Base-by-base conservation (phyloP, 92 coral and sea anemone genomes). In the Paragorgia papillata region DNA sequence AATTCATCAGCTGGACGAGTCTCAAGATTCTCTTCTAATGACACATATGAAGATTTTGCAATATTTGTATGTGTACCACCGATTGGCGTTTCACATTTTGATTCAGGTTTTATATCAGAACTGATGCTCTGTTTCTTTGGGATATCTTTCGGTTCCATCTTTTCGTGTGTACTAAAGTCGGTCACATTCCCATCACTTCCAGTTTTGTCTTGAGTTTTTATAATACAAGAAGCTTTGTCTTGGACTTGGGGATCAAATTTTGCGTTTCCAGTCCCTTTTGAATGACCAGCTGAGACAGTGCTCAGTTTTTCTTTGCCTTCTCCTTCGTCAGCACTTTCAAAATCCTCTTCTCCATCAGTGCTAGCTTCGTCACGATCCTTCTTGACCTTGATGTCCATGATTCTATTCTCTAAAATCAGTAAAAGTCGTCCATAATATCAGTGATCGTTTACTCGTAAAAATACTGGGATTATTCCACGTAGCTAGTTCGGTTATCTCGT, bases 281-380 rank as follows among this genome's bases (percentile, higher is more conserved):
- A 46, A 46, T 46, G 80, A 86, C 76, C 56, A n/a, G n/a, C 55
- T 55, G 57, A 49, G 19, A 21, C 40, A 39, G 9, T 67, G 28
- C 34, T 80, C 29, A 44, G 65, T 43, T 68, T 80, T 25, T 90
- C 96, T 46, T 93, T 96, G 59, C 74, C 57, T 41, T 67, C 74
- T 51, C 97, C 97, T 80, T 93, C 97, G 68, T 93, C 97, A 9
- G 97, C 97, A 78, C 97, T 93, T 80, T 93, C 97, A 74, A 93
- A 93, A 76, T 87, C 96, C 3, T 89, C 97, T 79, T 93, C 97
- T 57, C 91, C 97, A 28, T 88, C 97, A 66, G 91, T 85, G 26
- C 96, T 93, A 35, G 70, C 91, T 28, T 80, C 90, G 29, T 37
- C 74, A 26, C 10, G 7, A 21, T 67, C 57, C 17, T 67, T 67